Evolutionary conservation across 2,113 vertebrate genomes (phyloP).

Genomic region (Lamprotornis superbus): DNA sequence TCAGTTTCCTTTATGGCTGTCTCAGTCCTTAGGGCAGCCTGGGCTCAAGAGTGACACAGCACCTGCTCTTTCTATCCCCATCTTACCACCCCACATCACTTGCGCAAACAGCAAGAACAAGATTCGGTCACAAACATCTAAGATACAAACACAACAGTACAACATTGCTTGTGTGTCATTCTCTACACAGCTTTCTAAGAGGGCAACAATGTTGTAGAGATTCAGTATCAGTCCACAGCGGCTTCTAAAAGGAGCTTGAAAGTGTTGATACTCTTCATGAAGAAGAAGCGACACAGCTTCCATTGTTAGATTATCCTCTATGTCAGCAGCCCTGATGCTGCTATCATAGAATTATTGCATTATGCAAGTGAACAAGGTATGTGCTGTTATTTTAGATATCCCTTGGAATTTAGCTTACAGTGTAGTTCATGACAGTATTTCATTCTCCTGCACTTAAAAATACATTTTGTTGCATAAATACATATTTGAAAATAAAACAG

Average conservation of each 20-base stretch:
- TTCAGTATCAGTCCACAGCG: neutral
- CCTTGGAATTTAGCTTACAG: neutral
- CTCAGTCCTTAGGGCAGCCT: neutral
- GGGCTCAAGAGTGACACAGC: neutral
- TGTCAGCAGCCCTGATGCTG: neutral
- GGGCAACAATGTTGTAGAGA: neutral
- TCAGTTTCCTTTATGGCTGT: neutral
- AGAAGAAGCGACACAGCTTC: neutral
- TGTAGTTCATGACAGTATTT: neutral
- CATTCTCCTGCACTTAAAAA: neutral
- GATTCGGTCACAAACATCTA: neutral
- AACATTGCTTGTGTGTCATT: neutral
- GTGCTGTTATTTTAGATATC: neutral
- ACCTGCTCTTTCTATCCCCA: conserved; percentile 4
- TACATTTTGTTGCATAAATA: conserved; percentile 13
- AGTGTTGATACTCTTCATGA: neutral
- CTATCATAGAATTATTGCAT: neutral
- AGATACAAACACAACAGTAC: neutral
- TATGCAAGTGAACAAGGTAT: neutral
- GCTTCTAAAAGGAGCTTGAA: neutral
- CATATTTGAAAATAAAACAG: neutral
- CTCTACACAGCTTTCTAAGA: neutral
- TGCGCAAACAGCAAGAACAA: neutral
- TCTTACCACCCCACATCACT: neutral
- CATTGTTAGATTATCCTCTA: neutral